Conservation (phyloP, 2,888 invertebrate species). For the Lasioglossum malachurum region DNA sequence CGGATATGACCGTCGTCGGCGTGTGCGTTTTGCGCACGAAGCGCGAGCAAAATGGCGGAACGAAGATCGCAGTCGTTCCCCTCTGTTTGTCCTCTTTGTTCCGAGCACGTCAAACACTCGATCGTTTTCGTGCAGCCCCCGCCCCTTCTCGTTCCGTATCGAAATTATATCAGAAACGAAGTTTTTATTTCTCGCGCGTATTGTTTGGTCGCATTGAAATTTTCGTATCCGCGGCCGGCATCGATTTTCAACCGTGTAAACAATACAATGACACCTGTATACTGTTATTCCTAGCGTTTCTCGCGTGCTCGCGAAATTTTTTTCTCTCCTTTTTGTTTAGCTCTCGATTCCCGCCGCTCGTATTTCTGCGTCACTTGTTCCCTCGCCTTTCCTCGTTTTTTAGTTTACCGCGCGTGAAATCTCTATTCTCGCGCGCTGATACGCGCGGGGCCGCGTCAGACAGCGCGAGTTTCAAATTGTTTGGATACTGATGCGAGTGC, state of each 20-base stretch:
- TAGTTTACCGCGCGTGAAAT: conserved; percentile 11
- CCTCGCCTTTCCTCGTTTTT: not conserved
- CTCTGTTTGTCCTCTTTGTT: conserved; percentile 11
- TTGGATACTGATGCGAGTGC: not conserved
- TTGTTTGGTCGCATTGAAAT: conserved; percentile 25
- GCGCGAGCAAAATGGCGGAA: conserved; percentile 15
- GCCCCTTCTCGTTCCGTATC: not conserved
- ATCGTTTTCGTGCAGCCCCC: not conserved
- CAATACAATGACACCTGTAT: conserved; percentile 20
- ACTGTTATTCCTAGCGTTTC: conserved; percentile 6
- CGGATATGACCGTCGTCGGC: conserved; percentile 10
- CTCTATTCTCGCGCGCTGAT: conserved; percentile 4
- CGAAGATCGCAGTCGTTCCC: not conserved
- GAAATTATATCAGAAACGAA: conserved; percentile 20
- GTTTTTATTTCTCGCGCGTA: conserved; percentile 33
- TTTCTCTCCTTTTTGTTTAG: conserved; percentile 1
- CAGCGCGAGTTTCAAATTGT: conserved; percentile 20
- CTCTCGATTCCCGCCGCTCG: not conserved
- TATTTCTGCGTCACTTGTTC: conserved; percentile 1
- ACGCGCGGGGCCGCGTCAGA: not conserved
- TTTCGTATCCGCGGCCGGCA: not conserved
- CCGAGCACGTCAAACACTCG: conserved; percentile 16
- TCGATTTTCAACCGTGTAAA: not conserved
- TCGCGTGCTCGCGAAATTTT: not conserved
- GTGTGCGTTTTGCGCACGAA: not conserved